Base-by-base conservation (phyloP, 1,140 invertebrate species). In the Laodelphax striatellus region DNA sequence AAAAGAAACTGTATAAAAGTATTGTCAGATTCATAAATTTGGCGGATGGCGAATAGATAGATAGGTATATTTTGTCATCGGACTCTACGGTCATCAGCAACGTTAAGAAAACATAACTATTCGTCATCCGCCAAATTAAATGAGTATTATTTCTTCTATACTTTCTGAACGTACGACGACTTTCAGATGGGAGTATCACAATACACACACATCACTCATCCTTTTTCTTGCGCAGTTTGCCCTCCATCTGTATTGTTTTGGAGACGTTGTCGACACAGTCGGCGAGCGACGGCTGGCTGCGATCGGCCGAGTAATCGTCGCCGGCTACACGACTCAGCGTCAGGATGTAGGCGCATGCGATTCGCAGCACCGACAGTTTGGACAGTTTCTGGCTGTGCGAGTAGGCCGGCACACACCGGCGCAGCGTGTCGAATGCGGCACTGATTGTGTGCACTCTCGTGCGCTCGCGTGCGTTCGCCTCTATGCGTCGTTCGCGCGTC, bases 391-490 rank as follows among this genome's bases (percentile, higher is more conserved):
- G 92, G 69, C 91, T 91, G 71, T 92, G 88, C 5, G 91, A 92
- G 69, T 94, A 95, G 0, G 92, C 84, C 0, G 93, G 93, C 13
- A 97, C 85, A 0, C 91, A 79, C 41, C 78, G 78, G 38, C 92
- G 78, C 1, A 97, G 75, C 0, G 88, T 93, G 57, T 97, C 92
- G 72, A 95, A 97, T 0, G 92, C 92, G 0, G 92, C 92, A 69
- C 91, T 94, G 62, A 97, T 96, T 0, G 92, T 95, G 71, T 97
- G 93, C 1, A 97, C 93, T 44, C 93, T 77, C 9, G 92, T 93
- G 38, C 93, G 75, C 72, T 97, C 93, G 1, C 93, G 78, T 0
- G 92, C 93, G 68, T 97, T 97, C 0, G 93, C 93, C 72, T 97
- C 92, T 67, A 95, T 93, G 31, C 92, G 75, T 62, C 92, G 78